Percentiles rank a stretch among this genome's conserved stretches.
Evolutionary conservation across 2,113 vertebrate species (phyloP).

Genomic region (Labeo rohita): DNA sequence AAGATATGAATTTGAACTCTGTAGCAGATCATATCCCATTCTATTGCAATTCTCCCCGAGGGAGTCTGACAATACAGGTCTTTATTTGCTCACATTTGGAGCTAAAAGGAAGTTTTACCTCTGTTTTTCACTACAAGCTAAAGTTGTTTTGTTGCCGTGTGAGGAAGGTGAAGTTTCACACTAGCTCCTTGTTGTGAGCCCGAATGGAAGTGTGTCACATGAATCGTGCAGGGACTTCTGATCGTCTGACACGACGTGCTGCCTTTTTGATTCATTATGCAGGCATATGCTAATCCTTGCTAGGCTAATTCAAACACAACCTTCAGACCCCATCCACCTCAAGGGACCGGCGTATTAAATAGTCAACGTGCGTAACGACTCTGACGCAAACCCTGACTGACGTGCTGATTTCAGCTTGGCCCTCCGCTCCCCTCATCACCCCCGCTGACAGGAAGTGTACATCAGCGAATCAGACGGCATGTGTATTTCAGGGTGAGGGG

Average conservation of each 20-base stretch:
- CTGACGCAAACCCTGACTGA: neutral
- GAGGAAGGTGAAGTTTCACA: conserved; percentile 29
- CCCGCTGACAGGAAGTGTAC: neutral
- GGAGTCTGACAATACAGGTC: neutral
- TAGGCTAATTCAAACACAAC: conserved; percentile 48
- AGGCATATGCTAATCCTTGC: conserved; percentile 58
- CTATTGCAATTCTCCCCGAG: neutral
- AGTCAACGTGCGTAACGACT: conserved; percentile 3
- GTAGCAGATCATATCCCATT: neutral
- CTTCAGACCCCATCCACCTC: neutral
- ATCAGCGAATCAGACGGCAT: neutral
- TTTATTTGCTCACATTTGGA: conserved; percentile 1
- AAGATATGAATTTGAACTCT: too few species aligned
- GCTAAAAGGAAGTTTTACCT: neutral
- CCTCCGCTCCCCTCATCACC: neutral
- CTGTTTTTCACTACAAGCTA: neutral
- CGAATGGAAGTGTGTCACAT: conserved; percentile 40
- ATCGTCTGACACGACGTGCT: conserved; percentile 9
- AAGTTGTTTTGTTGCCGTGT: neutral
- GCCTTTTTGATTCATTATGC: conserved; percentile 56
- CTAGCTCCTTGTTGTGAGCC: conserved; percentile 38
- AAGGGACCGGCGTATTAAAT: conserved; percentile 12
- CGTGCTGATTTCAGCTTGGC: neutral
- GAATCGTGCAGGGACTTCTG: conserved; percentile 39
- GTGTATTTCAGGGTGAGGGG: neutral